These are phyloP conservation scores for Sebastes hubbsi DNA, from an alignment of 2,797 vertebrate species.

Conservation along the genomic window DNA sequence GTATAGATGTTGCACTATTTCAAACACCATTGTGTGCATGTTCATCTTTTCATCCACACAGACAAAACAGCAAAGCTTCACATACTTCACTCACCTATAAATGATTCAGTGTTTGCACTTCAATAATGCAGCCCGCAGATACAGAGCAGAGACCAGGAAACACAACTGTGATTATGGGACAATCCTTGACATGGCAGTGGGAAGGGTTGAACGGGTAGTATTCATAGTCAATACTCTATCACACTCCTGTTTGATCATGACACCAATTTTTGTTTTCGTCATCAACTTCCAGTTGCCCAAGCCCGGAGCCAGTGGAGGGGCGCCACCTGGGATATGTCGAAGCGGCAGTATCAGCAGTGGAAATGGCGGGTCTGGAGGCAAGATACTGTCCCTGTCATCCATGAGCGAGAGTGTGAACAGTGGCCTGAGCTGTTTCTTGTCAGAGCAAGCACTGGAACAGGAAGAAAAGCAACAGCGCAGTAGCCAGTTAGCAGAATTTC, in stretches of 20 bases:
- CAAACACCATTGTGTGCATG: not conserved
- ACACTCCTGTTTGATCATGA: not conserved
- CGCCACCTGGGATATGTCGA: constrained; percentile 62
- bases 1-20: not conserved
- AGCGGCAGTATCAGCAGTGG: constrained; percentile 77
- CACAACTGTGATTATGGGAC: not conserved
- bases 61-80: not conserved
- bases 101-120: constrained; percentile 22
- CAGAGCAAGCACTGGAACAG: constrained; percentile 88
- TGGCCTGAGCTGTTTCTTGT: constrained; percentile 87
- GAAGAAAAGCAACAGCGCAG: constrained; percentile 81
- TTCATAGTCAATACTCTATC: not conserved
- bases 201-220: not conserved
- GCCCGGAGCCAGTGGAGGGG: constrained; percentile 45
- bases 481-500: constrained; percentile 84
- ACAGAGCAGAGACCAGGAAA: not conserved
- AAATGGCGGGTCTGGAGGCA: constrained; percentile 55
- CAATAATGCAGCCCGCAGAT: constrained; percentile 17
- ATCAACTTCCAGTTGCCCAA: constrained; percentile 77
- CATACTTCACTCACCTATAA: not conserved
- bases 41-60: not conserved
- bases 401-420: constrained; percentile 90
- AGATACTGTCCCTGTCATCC: constrained; percentile 91
- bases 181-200: not conserved
- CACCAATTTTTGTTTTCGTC: constrained; percentile 46